phyloP scores from a whole-genome alignment of 2,113 vertebrate species.

The Channa maculata region DNA sequence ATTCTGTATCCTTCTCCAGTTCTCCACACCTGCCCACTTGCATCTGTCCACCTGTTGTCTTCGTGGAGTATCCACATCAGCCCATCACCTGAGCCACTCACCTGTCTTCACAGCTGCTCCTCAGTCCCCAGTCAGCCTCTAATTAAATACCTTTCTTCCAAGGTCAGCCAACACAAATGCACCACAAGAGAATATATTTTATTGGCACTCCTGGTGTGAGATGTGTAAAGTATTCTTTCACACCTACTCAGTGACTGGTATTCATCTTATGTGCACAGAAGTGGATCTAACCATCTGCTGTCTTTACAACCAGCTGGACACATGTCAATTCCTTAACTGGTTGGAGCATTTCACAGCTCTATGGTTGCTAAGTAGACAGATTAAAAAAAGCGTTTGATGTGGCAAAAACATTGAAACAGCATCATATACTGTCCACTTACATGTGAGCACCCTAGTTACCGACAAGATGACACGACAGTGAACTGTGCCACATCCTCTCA shows the following conservation, averaged over 20 bases:
- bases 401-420: not conserved
- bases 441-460: constrained; percentile 54
- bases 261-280: not conserved
- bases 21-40: constrained; percentile 18
- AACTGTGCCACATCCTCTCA: constrained; percentile 74
- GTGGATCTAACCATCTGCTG: constrained; percentile 7
- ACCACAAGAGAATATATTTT: not conserved
- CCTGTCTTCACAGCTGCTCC: constrained; percentile 22
- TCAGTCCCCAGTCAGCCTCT: constrained; percentile 9
- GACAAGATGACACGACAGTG: constrained; percentile 63
- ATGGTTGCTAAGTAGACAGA: not conserved
- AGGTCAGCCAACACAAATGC: constrained; percentile 25
- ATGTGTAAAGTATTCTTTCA: constrained; percentile 23
- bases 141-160: constrained; percentile 2
- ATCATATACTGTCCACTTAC: constrained; percentile 43
- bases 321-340: not conserved
- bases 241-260: not conserved
- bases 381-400: no score
- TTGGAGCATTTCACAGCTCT: not conserved
- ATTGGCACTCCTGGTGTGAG: no score
- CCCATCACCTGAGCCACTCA: constrained; percentile 33
- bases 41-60: constrained; percentile 3
- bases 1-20: not conserved
- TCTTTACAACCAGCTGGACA: not conserved
- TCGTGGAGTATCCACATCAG: not conserved